A percentile compares a stretch with the other conserved stretches of the same genome.
These are phyloP conservation scores for Dasypus novemcinctus DNA, from an alignment of 2,113 vertebrate genomes.

Conservation along the genomic window DNA sequence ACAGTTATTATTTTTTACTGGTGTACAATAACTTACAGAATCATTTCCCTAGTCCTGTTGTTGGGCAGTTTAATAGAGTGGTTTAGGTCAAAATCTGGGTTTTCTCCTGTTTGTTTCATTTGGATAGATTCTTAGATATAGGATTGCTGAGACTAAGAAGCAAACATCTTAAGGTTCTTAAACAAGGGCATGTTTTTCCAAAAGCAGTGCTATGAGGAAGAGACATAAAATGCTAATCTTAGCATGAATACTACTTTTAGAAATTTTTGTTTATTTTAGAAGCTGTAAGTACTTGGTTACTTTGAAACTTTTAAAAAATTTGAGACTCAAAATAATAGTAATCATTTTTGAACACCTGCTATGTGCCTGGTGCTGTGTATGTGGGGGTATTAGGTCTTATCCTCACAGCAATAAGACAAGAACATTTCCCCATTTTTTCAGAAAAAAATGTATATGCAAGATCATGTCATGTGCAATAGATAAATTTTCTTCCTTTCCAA, in stretches of 20 bases:
- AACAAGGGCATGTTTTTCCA: not conserved
- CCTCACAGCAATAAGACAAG: not conserved
- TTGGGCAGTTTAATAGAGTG: not conserved
- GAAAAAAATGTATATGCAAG: not conserved
- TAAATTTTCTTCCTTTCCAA: not conserved
- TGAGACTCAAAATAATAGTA: not conserved
- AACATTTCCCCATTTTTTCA: not conserved
- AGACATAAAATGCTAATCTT: not conserved
- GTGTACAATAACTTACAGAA: not conserved
- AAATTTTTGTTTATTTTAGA: not conserved
- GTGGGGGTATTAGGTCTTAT: not conserved
- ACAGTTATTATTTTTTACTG: not conserved
- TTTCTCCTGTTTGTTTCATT: not conserved
- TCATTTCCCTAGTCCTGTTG: not conserved
- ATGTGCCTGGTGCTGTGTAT: not conserved
- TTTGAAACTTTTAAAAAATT: conserved; percentile 19
- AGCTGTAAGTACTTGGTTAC: not conserved
- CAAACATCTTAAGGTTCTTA: conserved; percentile 15
- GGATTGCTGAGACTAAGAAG: conserved; percentile 26
- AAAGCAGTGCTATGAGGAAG: not conserved
- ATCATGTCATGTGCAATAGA: not conserved
- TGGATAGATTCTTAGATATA: not conserved
- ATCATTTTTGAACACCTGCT: not conserved
- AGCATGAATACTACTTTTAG: not conserved
- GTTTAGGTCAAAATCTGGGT: not conserved